Percentiles rank a stretch among this genome's conserved stretches.
Evolutionary conservation across 2,888 invertebrate species (phyloP).

Genomic region (Mermis nigrescens): DNA sequence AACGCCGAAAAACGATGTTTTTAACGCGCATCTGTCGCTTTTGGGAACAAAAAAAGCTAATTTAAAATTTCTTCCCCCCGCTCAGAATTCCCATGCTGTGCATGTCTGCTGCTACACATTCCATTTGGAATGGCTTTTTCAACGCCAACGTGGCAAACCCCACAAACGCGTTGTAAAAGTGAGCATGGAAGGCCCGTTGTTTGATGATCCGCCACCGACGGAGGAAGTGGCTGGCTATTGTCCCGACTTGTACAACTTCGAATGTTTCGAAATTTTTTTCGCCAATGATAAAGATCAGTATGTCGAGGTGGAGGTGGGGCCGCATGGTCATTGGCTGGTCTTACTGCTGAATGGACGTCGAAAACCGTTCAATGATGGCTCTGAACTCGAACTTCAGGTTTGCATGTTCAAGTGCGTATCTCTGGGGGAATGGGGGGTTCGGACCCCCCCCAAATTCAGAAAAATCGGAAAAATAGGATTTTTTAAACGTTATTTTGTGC

Average conservation of each 20-base stretch:
- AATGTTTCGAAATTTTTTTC: constrained; percentile 40
- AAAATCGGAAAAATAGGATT: no score
- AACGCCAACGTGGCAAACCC: constrained; percentile 21
- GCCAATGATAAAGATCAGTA: constrained; percentile 37
- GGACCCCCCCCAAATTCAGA: no score
- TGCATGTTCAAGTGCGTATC: no score
- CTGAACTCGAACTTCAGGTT: constrained; percentile 25
- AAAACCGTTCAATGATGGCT: constrained; percentile 34
- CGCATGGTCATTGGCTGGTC: constrained; percentile 36
- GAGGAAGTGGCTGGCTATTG: constrained; percentile 23
- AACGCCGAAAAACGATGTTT: no score
- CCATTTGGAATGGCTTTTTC: constrained; percentile 26
- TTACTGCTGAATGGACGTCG: constrained; percentile 35
- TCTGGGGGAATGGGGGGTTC: no score
- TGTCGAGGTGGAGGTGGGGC: constrained; percentile 36
- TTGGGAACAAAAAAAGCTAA: no score
- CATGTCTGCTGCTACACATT: no score
- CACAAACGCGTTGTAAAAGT: constrained; percentile 26
- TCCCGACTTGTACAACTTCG: constrained; percentile 26
- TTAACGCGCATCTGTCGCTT: no score
- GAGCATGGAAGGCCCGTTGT: constrained; percentile 18
- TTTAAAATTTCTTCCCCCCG: no score
- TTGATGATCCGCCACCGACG: constrained; percentile 27
- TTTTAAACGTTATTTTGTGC: no score
- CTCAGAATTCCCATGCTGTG: no score